Evolutionary conservation across 2,113 vertebrate species (phyloP).

Genomic region (Ophiodon elongatus): DNA sequence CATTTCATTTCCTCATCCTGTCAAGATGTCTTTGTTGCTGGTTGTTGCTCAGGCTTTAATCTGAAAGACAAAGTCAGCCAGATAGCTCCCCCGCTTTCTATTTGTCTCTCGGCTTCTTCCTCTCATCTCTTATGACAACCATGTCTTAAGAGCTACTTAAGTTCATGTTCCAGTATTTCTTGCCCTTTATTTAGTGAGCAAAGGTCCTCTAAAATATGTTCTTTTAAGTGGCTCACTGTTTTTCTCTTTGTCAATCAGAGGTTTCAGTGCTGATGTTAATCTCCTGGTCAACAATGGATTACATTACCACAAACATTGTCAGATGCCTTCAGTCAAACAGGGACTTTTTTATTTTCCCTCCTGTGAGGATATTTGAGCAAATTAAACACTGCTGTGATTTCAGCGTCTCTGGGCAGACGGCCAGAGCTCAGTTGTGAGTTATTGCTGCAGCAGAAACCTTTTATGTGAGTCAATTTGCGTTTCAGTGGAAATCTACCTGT

Average conservation of each 20-base stretch:
- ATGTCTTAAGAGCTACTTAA: slow-evolving; percentile 62
- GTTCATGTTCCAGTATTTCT: slow-evolving; percentile 65
- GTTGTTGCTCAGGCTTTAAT: slow-evolving; percentile 82
- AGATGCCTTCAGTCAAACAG: slow-evolving; percentile 33
- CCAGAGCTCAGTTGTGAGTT: slow-evolving; percentile 71
- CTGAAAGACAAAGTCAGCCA: slow-evolving; percentile 85
- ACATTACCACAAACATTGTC: slow-evolving; percentile 68
- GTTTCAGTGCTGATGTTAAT: slow-evolving; percentile 69
- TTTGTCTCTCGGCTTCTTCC: slow-evolving; percentile 66
- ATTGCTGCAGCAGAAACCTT: slow-evolving; percentile 73
- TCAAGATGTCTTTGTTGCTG: slow-evolving; percentile 79
- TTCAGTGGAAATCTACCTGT: slow-evolving; percentile 83
- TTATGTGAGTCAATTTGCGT: slow-evolving; percentile 80
- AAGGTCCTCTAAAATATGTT: slow-evolving; percentile 64
- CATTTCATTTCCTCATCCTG: slow-evolving; percentile 87
- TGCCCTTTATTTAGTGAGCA: slow-evolving; percentile 55
- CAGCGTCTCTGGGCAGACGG: slow-evolving; percentile 70
- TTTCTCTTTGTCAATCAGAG: slow-evolving; percentile 70
- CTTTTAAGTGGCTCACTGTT: slow-evolving; percentile 66
- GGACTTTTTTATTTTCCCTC: slow-evolving; percentile 31
- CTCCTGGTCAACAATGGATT: slow-evolving; percentile 61
- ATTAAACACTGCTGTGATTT: slow-evolving; percentile 79
- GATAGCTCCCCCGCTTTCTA: slow-evolving; percentile 63
- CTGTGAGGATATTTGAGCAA: slow-evolving; percentile 68
- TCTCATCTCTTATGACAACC: slow-evolving; percentile 72